These are phyloP conservation scores for Ophthalmolycus amberensis DNA, from an alignment of 2,113 vertebrate species.

Conservation along the genomic window DNA sequence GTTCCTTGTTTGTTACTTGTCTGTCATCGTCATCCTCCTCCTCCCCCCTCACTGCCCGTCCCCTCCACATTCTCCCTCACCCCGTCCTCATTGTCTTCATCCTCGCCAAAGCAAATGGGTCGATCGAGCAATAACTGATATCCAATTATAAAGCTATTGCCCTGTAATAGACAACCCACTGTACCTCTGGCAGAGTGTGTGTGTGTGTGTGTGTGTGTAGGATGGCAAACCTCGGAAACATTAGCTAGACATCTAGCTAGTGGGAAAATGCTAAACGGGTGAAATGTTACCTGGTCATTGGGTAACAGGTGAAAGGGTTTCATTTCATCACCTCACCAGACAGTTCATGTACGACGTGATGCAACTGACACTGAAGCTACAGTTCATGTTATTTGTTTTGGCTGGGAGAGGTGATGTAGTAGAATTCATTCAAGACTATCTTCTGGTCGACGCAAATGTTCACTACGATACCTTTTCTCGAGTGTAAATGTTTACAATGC, in stretches of 20 bases:
- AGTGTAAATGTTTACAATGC: background rate
- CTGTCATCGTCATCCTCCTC: background rate
- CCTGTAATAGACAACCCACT: constrained; percentile 57
- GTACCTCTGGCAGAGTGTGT: constrained; percentile 51
- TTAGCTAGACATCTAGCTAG: constrained; percentile 12
- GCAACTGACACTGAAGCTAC: background rate
- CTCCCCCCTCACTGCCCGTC: background rate
- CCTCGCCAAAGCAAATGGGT: constrained; percentile 54
- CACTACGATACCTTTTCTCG: background rate
- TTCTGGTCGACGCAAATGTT: background rate
- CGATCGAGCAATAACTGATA: constrained; percentile 63
- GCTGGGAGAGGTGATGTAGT: background rate
- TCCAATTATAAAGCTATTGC: constrained; percentile 62
- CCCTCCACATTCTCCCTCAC: constrained; percentile 10
- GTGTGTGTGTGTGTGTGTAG: background rate
- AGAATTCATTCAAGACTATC: background rate
- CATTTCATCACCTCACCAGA: constrained; percentile 7
- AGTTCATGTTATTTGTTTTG: constrained; percentile 35
- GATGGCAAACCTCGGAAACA: constrained; percentile 14
- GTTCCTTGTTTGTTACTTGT: constrained; percentile 3
- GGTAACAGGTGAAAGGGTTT: background rate
- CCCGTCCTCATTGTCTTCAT: constrained; percentile 29
- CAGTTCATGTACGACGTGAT: background rate
- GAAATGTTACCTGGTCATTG: constrained; percentile 9
- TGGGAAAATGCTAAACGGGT: constrained; percentile 25